These are phyloP conservation scores for Marronus borbonicus DNA, from an alignment of 2,888 invertebrate genomes.

Conservation along the genomic window DNA sequence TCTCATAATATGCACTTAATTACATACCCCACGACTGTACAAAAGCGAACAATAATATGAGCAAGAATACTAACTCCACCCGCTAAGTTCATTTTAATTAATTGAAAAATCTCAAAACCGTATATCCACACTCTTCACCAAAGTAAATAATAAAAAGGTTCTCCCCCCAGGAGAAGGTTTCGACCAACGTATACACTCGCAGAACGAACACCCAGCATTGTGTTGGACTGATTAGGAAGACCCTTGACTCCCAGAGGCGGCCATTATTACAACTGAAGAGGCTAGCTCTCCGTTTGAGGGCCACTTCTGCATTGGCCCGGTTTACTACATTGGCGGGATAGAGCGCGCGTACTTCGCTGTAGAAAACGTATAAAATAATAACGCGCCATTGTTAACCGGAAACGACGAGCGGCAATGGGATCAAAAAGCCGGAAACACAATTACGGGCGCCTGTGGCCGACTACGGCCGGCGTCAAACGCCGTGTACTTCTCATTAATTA, in stretches of 20 bases:
- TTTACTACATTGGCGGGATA: constrained; percentile 50
- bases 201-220: constrained; percentile 58
- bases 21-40: background rate
- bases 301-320: constrained; percentile 63
- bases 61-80: constrained; percentile 11
- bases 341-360: constrained; percentile 51
- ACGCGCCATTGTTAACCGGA: constrained; percentile 56
- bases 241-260: constrained; percentile 60
- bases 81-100: constrained; percentile 43
- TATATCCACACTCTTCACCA: constrained; percentile 34
- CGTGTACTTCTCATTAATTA: constrained; percentile 50
- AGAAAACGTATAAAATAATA: constrained; percentile 54
- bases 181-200: constrained; percentile 50
- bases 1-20: background rate
- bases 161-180: constrained; percentile 53
- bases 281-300: constrained; percentile 63
- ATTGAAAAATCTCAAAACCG: constrained; percentile 35
- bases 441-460: constrained; percentile 53
- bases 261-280: constrained; percentile 64
- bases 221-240: constrained; percentile 62
- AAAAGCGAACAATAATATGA: background rate
- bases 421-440: constrained; percentile 56
- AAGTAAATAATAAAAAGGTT: constrained; percentile 51
- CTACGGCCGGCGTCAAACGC: constrained; percentile 54
- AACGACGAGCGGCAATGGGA: constrained; percentile 57